A percentile compares a stretch with the other conserved stretches of the same genome.
phyloP scores from a whole-genome alignment of 1,140 invertebrate species.

The Heliconius himera region DNA sequence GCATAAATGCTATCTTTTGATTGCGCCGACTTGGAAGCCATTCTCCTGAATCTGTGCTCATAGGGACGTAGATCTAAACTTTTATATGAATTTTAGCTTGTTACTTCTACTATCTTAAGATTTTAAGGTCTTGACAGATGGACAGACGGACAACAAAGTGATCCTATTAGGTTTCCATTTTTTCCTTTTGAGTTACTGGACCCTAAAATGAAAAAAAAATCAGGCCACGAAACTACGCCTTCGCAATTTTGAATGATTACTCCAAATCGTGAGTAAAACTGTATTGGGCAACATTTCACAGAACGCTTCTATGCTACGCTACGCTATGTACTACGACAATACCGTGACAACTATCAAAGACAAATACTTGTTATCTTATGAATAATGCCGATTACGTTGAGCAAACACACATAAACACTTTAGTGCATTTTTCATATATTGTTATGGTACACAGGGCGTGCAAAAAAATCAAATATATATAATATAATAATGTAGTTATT shows the following conservation, averaged over 20 bases:
- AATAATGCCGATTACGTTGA: conserved; percentile 79
- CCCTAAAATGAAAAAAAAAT: background rate
- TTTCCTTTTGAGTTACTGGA: background rate
- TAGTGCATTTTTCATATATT: conserved; percentile 74
- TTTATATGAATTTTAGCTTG: no score
- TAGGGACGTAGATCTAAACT: no score
- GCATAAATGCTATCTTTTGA: no score
- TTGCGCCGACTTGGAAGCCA: no score
- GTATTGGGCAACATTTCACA: conserved; percentile 69
- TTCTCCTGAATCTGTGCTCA: no score
- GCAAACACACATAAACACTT: conserved; percentile 70
- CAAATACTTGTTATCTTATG: conserved; percentile 80
- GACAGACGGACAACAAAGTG: no score
- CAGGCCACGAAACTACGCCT: background rate
- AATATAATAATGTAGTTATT: no score
- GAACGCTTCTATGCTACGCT: conserved; percentile 65
- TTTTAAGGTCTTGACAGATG: no score
- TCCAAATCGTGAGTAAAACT: conserved; percentile 37
- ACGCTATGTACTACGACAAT: conserved; percentile 63
- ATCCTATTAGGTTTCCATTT: no score
- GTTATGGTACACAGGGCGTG: conserved; percentile 62
- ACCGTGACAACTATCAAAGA: conserved; percentile 73
- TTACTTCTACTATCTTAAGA: no score
- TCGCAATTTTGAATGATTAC: conserved; percentile 1
- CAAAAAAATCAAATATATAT: background rate